Conservation (phyloP, 2,888 invertebrate genomes). For the Subacronicta megacephala region DNA sequence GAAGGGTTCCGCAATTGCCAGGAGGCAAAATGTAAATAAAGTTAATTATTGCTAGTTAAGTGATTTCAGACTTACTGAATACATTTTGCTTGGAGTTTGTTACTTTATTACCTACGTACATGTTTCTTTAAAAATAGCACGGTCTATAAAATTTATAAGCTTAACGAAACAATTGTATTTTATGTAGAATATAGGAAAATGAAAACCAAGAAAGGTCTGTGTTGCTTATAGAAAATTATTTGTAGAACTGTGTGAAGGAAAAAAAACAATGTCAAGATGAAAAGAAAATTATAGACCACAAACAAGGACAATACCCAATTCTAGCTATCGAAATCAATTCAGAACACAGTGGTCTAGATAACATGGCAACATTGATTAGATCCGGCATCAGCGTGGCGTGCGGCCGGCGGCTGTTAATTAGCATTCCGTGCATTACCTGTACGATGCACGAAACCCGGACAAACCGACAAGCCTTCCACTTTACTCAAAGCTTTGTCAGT, state of each 20-base stretch:
- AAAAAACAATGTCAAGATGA: no score
- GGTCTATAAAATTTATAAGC: conserved; percentile 51
- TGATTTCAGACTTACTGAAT: conserved; percentile 77
- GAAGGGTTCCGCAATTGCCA: conserved; percentile 66
- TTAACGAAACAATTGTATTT: no score
- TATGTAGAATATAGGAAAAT: no score
- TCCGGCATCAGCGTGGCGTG: conserved; percentile 47
- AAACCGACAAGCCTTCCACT: conserved; percentile 44
- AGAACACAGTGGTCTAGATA: conserved; percentile 34
- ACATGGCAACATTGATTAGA: conserved; percentile 48
- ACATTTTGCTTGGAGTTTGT: conserved; percentile 59
- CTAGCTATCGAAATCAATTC: conserved; percentile 28
- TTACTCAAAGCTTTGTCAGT: conserved; percentile 57
- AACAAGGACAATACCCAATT: background rate
- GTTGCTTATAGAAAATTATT: no score
- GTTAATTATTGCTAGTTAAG: conserved; percentile 85
- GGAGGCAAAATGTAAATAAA: conserved; percentile 80
- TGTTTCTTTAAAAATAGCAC: conserved; percentile 57
- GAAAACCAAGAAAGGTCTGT: no score
- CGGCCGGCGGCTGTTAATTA: conserved; percentile 61
- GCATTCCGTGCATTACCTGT: conserved; percentile 57
- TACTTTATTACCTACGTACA: conserved; percentile 38
- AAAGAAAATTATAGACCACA: no score
- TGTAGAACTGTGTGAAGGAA: no score
- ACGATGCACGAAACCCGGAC: conserved; percentile 43